These are phyloP conservation scores for Euthynnus affinis DNA, from an alignment of 2,797 vertebrate genomes.

Conservation along the genomic window DNA sequence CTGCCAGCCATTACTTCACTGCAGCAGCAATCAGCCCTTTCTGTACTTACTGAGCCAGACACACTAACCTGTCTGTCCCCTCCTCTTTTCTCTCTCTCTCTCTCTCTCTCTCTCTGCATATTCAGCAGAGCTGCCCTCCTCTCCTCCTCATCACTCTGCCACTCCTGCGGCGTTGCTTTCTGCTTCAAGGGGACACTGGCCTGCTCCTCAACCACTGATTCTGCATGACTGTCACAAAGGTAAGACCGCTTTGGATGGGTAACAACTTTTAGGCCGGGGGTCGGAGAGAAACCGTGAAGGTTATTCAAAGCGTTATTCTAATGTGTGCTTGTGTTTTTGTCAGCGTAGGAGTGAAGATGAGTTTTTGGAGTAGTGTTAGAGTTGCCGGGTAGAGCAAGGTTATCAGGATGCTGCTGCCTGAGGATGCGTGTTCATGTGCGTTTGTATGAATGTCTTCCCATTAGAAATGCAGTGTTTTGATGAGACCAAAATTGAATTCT, in stretches of 20 bases:
- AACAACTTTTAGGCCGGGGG: conserved; percentile 33
- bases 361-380: conserved; percentile 43
- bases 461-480: conserved; percentile 12
- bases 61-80: conserved; percentile 79
- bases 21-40: conserved; percentile 81
- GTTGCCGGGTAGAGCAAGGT: conserved; percentile 40
- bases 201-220: conserved; percentile 83
- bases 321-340: conserved; percentile 9
- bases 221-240: conserved; percentile 98
- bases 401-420: conserved; percentile 46
- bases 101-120: conserved; percentile 62
- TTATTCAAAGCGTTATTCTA: conserved; percentile 16
- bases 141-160: conserved; percentile 77
- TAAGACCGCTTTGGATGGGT: conserved; percentile 77
- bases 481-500: conserved; percentile 4
- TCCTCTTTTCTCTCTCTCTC: conserved; percentile 66
- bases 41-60: conserved; percentile 77
- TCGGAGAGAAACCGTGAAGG: conserved; percentile 27
- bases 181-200: conserved; percentile 82
- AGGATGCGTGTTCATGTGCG: conserved; percentile 33
- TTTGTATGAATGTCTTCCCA: conserved; percentile 18
- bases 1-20: conserved; percentile 83
- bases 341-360: conserved; percentile 26
- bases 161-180: conserved; percentile 79
- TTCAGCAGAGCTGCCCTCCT: conserved; percentile 78